phyloP scores from a whole-genome alignment of 2,888 invertebrate species.

The Synanthedon formicaeformis region DNA sequence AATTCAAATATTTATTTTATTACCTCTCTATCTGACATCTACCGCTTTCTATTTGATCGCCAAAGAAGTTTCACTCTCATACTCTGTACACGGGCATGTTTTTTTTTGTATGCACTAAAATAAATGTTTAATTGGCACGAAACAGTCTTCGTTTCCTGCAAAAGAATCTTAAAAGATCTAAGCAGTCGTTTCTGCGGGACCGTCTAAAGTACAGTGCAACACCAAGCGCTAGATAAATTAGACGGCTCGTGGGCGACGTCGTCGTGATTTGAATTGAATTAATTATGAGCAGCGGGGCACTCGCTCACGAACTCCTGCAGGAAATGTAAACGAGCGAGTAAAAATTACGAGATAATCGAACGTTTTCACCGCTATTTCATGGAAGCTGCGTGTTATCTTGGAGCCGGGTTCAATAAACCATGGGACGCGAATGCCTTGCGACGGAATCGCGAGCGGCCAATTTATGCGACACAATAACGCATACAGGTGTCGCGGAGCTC shows the following conservation, averaged over 20 bases:
- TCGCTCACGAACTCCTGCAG: conserved; percentile 45
- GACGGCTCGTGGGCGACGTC: conserved; percentile 51
- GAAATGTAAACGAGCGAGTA: conserved; percentile 45
- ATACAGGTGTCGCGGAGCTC: conserved; percentile 61
- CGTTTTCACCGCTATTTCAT: conserved; percentile 37
- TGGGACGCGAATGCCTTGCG: conserved; percentile 35
- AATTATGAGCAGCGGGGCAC: conserved; percentile 47
- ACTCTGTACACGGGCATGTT: no score
- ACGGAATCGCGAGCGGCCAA: conserved; percentile 48
- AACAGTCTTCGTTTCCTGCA: neutral
- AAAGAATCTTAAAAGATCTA: neutral
- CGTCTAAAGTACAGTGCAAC: conserved; percentile 28
- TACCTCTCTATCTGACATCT: no score
- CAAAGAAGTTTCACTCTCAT: no score
- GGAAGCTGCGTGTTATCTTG: conserved; percentile 45
- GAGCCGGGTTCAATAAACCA: conserved; percentile 59
- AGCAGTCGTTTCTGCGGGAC: neutral
- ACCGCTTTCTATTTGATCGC: no score
- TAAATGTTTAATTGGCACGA: no score
- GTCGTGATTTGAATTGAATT: conserved; percentile 61
- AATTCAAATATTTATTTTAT: no score
- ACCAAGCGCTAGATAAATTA: conserved; percentile 43
- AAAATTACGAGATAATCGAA: conserved; percentile 45
- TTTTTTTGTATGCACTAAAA: no score
- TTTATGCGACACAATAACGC: conserved; percentile 65